A percentile compares a stretch with the other conserved stretches of the same genome.
phyloP scores from a whole-genome alignment of 2,113 vertebrate genomes.

The Struthio camelus region DNA sequence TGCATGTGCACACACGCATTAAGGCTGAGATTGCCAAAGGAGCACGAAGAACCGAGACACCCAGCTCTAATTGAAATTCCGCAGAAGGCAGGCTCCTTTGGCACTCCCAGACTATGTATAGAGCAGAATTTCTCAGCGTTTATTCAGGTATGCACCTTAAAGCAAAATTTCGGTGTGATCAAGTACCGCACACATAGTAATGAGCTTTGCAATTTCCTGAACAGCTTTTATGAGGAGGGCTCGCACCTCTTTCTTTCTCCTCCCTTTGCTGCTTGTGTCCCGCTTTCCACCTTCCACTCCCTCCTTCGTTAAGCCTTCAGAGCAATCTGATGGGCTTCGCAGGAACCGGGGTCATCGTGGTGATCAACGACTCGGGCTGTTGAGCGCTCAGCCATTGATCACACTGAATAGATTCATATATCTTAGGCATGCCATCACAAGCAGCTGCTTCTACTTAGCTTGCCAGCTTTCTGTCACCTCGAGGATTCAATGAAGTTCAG shows the following conservation, averaged over 20 bases:
- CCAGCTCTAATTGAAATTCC: not conserved
- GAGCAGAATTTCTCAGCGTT: not conserved
- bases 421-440: not conserved
- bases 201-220: conserved; percentile 45
- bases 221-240: not conserved
- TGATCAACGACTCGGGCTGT: conserved; percentile 40
- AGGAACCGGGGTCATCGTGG: conserved; percentile 42
- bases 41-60: not conserved
- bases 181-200: not conserved
- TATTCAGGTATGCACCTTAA: conserved; percentile 21
- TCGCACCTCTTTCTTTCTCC: not conserved
- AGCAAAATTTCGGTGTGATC: conserved; percentile 17
- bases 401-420: not conserved
- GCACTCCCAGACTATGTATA: not conserved
- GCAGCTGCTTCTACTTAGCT: conserved; percentile 60
- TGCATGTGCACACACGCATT: not conserved
- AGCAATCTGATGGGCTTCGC: conserved; percentile 12
- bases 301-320: not conserved
- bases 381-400: conserved; percentile 37
- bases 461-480: conserved; percentile 48
- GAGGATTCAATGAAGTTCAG: conserved; percentile 37
- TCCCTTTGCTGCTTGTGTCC: not conserved
- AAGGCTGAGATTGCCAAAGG: not conserved
- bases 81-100: not conserved
- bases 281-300: not conserved